A percentile compares a stretch with the other conserved stretches of the same genome.
These are phyloP conservation scores for Tetheella fluctuosa DNA, from an alignment of 2,888 invertebrate species.

Conservation along the genomic window DNA sequence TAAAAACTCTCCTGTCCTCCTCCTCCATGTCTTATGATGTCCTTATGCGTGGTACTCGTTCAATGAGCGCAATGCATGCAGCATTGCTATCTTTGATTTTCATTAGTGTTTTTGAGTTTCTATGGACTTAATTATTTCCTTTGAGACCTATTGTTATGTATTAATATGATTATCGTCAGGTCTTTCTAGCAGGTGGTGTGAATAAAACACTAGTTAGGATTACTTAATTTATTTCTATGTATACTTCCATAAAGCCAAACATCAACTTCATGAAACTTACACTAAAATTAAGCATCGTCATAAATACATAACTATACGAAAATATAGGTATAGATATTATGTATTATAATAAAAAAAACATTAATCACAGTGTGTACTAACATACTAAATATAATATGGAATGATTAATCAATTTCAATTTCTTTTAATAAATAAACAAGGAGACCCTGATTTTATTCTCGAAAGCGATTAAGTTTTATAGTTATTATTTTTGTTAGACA, in stretches of 20 bases:
- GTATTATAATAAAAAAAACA: slow-evolving; percentile 42
- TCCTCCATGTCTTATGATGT: too few relatives aligned
- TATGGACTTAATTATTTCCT: too few relatives aligned
- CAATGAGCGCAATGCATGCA: too few relatives aligned
- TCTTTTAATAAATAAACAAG: slow-evolving; percentile 51
- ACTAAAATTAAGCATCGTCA: slow-evolving; percentile 61
- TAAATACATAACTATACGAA: slow-evolving; percentile 61
- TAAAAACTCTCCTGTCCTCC: too few relatives aligned
- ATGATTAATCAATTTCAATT: slow-evolving; percentile 59
- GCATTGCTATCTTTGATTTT: too few relatives aligned
- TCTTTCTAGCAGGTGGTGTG: too few relatives aligned
- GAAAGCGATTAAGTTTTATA: slow-evolving; percentile 31
- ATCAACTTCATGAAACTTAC: slow-evolving; percentile 70
- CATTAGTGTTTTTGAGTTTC: too few relatives aligned
- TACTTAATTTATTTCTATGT: slow-evolving; percentile 69
- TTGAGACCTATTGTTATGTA: too few relatives aligned
- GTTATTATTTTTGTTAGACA: slow-evolving; percentile 43
- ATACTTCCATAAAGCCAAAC: slow-evolving; percentile 64
- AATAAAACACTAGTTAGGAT: slow-evolving; percentile 26
- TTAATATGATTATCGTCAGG: too few relatives aligned
- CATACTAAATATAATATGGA: slow-evolving; percentile 67
- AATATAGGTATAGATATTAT: slow-evolving; percentile 54
- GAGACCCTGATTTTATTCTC: slow-evolving; percentile 45
- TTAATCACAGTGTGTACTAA: slow-evolving; percentile 77
- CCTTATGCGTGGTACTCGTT: too few relatives aligned